Percentiles rank a stretch among this genome's conserved stretches.
These are phyloP conservation scores for Eclectus roratus DNA, from an alignment of 2,113 vertebrate species.

Conservation along the genomic window DNA sequence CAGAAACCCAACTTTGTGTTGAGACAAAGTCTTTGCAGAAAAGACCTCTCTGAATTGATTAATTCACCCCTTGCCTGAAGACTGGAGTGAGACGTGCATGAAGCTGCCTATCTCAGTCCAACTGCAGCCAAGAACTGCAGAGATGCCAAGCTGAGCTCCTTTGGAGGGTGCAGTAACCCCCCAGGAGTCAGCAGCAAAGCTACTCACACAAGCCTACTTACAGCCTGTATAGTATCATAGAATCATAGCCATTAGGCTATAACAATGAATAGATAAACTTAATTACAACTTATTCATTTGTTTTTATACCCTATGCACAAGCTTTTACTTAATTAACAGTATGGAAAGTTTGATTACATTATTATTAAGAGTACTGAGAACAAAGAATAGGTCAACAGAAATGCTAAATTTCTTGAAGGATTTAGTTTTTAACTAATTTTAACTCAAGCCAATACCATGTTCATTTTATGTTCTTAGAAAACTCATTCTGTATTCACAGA, in stretches of 20 bases:
- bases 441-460: neutral
- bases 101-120: neutral
- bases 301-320: neutral
- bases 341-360: neutral
- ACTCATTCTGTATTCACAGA: neutral
- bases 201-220: neutral
- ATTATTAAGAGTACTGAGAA: neutral
- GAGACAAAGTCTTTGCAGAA: neutral
- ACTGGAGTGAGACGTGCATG: accelerated
- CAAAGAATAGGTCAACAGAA: neutral
- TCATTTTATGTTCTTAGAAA: neutral
- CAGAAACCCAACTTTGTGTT: accelerated
- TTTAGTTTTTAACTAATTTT: neutral
- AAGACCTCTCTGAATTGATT: neutral
- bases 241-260: neutral
- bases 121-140: neutral
- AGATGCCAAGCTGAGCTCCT: neutral
- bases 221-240: neutral
- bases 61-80: neutral
- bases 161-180: neutral
- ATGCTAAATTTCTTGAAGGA: neutral
- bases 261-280: neutral
- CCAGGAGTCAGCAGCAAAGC: neutral
- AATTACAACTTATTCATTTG: neutral
- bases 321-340: conserved; percentile 7